Evolutionary conservation across 1,140 invertebrate genomes (phyloP).

Genomic region (Drosophila funebris): DNA sequence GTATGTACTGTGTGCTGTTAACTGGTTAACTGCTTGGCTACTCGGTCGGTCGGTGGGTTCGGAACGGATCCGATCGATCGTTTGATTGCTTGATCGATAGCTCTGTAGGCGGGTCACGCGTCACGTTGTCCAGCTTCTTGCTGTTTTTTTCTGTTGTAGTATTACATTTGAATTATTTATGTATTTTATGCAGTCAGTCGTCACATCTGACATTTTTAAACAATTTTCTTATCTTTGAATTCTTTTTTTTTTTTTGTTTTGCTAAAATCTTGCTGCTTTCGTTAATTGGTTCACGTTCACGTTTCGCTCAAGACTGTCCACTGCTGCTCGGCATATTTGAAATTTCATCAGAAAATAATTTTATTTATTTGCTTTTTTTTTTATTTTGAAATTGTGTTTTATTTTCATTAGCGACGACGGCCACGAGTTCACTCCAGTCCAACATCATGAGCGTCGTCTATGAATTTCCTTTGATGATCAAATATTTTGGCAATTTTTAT

Average conservation of each 20-base stretch:
- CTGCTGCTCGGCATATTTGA: slow-evolving; percentile 25
- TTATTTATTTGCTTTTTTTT: slow-evolving; percentile 6
- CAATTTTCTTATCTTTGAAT: not conserved
- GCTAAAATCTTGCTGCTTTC: slow-evolving; percentile 46
- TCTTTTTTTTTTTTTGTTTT: slow-evolving; percentile 22
- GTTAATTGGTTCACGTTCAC: slow-evolving; percentile 69
- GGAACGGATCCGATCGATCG: slow-evolving; percentile 29
- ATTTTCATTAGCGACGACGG: slow-evolving; percentile 49
- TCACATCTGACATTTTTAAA: slow-evolving; percentile 36
- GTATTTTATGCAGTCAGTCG: slow-evolving; percentile 61
- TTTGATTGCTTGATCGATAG: slow-evolving; percentile 69
- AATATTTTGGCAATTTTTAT: slow-evolving; percentile 43
- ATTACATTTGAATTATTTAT: slow-evolving; percentile 73
- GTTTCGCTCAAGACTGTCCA: slow-evolving; percentile 60
- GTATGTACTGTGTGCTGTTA: slow-evolving; percentile 21
- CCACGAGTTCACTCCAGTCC: slow-evolving; percentile 76
- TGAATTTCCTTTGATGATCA: slow-evolving; percentile 74
- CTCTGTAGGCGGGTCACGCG: slow-evolving; percentile 76
- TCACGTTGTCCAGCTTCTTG: slow-evolving; percentile 57
- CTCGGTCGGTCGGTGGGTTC: slow-evolving; percentile 20
- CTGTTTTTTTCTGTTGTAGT: slow-evolving; percentile 27
- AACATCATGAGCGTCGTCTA: slow-evolving; percentile 49
- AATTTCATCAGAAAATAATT: slow-evolving; percentile 69
- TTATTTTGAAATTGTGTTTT: slow-evolving; percentile 40
- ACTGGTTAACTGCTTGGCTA: slow-evolving; percentile 24